Evolutionary conservation across 1,140 invertebrate genomes (phyloP).

Genomic region (Sarcophaga bullata): DNA sequence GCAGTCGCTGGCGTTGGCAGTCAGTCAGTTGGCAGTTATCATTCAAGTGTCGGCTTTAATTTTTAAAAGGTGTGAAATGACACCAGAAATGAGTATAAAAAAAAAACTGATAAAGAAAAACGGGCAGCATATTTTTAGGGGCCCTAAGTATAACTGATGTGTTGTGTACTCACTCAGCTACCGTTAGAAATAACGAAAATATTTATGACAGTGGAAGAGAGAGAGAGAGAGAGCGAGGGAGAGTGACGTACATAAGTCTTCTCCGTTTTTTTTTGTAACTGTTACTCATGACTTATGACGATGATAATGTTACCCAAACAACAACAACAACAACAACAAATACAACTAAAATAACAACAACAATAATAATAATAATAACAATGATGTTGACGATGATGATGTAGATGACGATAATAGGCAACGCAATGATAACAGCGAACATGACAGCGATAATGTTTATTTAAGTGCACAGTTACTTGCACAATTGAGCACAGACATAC

Average conservation of each 20-base stretch:
- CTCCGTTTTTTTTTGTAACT: not conserved
- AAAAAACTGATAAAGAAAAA: not conserved
- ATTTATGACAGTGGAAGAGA: no score
- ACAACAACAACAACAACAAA: not conserved
- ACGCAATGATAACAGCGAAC: not conserved
- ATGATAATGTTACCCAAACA: not conserved
- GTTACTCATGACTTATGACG: not conserved
- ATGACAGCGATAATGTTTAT: constrained; percentile 10
- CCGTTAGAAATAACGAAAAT: no score
- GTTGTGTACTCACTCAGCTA: no score
- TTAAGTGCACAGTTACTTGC: not conserved
- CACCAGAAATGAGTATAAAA: not conserved
- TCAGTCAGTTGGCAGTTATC: not conserved
- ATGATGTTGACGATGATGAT: not conserved
- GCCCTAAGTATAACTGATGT: not conserved
- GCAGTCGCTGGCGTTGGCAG: not conserved
- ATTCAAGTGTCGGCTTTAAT: constrained; percentile 14
- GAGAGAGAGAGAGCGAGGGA: no score
- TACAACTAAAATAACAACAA: not conserved
- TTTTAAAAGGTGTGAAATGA: constrained; percentile 1
- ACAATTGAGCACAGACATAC: not conserved
- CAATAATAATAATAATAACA: not conserved
- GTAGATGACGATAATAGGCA: no score
- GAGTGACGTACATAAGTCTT: no score
- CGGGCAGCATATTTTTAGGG: not conserved